These are phyloP conservation scores for Heteractis magnifica DNA, from an alignment of 92 coral and sea anemone genomes.

Conservation along the genomic window DNA sequence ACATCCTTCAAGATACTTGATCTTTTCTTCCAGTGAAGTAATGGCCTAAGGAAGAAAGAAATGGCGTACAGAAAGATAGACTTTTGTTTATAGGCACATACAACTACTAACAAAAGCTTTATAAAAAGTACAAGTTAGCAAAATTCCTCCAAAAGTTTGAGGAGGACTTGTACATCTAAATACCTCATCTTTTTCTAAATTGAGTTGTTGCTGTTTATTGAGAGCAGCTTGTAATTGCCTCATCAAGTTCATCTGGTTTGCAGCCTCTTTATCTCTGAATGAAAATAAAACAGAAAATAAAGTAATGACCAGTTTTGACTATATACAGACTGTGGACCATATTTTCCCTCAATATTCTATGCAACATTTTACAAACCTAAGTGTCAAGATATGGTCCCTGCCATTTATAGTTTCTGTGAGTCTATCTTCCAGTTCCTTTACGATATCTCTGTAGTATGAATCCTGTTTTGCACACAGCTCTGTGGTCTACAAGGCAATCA, in stretches of 20 bases:
- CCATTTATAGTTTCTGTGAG: constrained; percentile 83
- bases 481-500: constrained; percentile 61
- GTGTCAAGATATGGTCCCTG: constrained; percentile 81
- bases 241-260: constrained; percentile 78
- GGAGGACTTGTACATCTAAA: neutral
- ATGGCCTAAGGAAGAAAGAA: constrained; percentile 35
- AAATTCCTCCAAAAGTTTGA: neutral
- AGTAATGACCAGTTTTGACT: neutral
- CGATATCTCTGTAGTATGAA: constrained; percentile 79
- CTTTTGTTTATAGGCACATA: too few species aligned
- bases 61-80: too few species aligned
- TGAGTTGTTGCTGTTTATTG: constrained; percentile 64
- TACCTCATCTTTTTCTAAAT: constrained; percentile 75
- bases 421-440: constrained; percentile 77
- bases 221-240: constrained; percentile 83
- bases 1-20: constrained; percentile 50
- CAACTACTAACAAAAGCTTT: too few species aligned
- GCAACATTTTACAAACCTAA: constrained; percentile 47
- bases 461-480: constrained; percentile 95
- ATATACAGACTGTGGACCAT: neutral
- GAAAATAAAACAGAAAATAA: neutral
- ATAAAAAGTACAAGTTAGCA: too few species aligned
- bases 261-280: constrained; percentile 81
- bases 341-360: neutral
- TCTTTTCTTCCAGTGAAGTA: constrained; percentile 42